phyloP scores from a whole-genome alignment of 2,113 vertebrate genomes.

The Myanophis thanlyinensis region DNA sequence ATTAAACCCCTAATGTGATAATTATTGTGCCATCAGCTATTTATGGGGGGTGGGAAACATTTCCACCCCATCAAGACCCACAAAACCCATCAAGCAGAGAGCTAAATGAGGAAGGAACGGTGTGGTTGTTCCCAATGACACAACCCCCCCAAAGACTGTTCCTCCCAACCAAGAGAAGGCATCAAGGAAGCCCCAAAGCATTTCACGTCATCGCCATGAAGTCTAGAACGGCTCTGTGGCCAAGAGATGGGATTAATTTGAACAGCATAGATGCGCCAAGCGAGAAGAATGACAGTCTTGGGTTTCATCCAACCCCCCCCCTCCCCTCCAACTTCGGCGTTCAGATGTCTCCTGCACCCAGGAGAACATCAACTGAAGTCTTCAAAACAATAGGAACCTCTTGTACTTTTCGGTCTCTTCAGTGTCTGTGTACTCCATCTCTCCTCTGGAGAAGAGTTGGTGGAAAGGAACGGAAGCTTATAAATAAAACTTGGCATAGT shows the following conservation, averaged over 20 bases:
- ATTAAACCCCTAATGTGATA: not conserved
- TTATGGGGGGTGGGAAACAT: not conserved
- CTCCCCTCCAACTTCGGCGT: not conserved
- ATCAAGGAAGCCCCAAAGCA: not conserved
- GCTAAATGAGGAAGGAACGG: not conserved
- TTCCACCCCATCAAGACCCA: not conserved
- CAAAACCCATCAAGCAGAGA: not conserved
- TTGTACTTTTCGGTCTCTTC: not conserved
- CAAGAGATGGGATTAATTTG: not conserved
- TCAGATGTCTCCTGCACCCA: too few relatives aligned
- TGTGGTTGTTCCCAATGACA: not conserved
- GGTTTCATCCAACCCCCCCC: not conserved
- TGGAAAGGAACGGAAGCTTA: not conserved
- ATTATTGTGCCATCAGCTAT: not conserved
- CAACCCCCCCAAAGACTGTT: not conserved
- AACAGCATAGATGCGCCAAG: not conserved
- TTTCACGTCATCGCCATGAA: not conserved
- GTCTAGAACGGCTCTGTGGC: not conserved
- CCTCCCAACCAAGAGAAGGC: not conserved
- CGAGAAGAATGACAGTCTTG: not conserved
- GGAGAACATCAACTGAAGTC: not conserved
- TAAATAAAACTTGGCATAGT: not conserved
- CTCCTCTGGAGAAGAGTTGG: not conserved
- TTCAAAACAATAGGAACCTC: not conserved
- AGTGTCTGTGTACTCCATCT: too few relatives aligned